Percentiles rank a stretch among this genome's conserved stretches.
phyloP scores from a whole-genome alignment of 2,888 invertebrate species.

The Hetaerina titia region DNA sequence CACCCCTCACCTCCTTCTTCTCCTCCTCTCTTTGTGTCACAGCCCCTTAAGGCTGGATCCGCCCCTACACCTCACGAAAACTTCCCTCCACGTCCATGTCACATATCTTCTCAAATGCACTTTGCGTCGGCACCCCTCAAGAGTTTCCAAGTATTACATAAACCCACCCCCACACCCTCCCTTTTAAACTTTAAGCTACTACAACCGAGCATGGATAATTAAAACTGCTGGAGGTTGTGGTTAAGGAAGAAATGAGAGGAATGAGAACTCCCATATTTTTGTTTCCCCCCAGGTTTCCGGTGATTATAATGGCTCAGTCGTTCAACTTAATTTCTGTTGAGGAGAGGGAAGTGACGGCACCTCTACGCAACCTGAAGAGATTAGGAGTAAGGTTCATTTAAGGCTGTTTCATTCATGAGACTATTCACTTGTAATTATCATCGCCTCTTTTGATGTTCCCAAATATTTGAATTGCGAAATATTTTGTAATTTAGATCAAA shows the following conservation, averaged over 20 bases:
- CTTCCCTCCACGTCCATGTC: neutral
- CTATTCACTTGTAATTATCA: no score
- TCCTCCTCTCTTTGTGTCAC: neutral
- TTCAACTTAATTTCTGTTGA: neutral
- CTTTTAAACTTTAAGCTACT: neutral
- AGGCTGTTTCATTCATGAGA: no score
- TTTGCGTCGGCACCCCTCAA: neutral
- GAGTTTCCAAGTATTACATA: constrained; percentile 13
- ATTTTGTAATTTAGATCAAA: no score
- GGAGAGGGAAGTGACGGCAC: no score
- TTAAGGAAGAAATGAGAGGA: neutral
- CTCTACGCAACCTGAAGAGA: no score
- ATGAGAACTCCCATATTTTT: neutral
- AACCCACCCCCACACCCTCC: neutral
- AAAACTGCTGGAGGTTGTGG: neutral
- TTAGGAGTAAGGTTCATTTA: no score
- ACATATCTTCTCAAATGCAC: constrained; percentile 28
- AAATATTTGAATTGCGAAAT: no score
- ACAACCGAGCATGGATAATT: neutral
- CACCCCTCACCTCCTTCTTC: neutral
- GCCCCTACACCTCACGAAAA: neutral
- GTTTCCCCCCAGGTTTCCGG: neutral
- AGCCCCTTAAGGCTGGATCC: neutral
- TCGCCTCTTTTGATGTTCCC: no score
- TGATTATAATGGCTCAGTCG: neutral